Evolutionary conservation across 2,888 invertebrate species (phyloP), one percentile per base, ranked within the genome.

Genomic region (Dynastes maya): DNA sequence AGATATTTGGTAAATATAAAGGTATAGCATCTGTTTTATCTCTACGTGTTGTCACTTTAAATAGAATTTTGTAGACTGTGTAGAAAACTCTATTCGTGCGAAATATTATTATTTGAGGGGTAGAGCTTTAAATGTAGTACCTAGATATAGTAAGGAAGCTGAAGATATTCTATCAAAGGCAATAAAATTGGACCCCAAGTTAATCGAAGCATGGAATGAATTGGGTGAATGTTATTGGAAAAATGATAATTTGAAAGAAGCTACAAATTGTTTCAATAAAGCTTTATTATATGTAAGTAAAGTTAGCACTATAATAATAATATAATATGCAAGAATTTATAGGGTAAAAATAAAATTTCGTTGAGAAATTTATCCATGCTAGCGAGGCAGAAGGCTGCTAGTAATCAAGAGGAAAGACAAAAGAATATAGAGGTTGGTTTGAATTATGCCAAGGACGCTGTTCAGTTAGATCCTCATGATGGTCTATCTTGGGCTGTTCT

Each of bases 171-270:
- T 97, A 65, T 94, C 95, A 70, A 95, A 95, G 87, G 94, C 97
- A 2, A 94, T 97, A 0, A 97, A 97, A 87, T 89, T 97, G 58
- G 94, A 96, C 85, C 96, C 96, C 0, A 94, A 93, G 83, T 88
- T 95, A 76, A 92, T 95, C 0, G 94, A 94, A 76, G 96, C 96
- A 0, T 97, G 97, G 97, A 96, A 96, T 86, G 95, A 96, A 86
- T 90, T 97, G 0, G 97, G 97, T 0, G 96, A 96, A 87, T 95
- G 95, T 85, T 96, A 95, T 86, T 96, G 96, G 94, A 97, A 97
- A 88, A 95, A 95, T 85, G 92, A 94, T 85, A 95, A 97, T 85
- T 89, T 95, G 5, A 91, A 92, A 81, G 94, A 95, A 84, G 96
- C 97, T 0, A 94, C 93, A 85, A 95, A 94, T 83, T 96, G 96